Base-by-base conservation (phyloP, 2,113 vertebrate genomes). In the Saccopteryx leptura region DNA sequence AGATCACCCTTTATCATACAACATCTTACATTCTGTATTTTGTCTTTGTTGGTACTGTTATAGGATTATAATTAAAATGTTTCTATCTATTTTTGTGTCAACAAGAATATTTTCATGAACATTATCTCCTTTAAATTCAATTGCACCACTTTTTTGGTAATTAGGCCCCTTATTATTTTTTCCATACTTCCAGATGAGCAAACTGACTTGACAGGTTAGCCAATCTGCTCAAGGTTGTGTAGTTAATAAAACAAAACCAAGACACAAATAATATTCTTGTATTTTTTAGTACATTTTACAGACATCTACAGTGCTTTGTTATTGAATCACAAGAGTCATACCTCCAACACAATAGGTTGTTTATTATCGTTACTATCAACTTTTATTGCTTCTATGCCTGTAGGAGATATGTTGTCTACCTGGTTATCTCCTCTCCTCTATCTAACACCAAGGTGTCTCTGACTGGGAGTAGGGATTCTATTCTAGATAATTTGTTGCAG, bases 401-500 rank as follows among this genome's bases (percentile, higher is more conserved):
- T 4, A 15, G 31, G 23, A 78, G 9, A 39, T 11, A 10, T 10
- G 6, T 50, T 17, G 4, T 31, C 21, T 33, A 4, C 33, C 46
- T 66, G 82, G 9, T 23, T 26, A 1, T 24, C 28, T 56, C 33
- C 12, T 58, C 11, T 19, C 18, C 17, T 11, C 5, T 6, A 11
- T 28, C 31, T 50, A 39, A 12, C 66, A 23, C 11, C 50, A 23
- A 26, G 19, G 39, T 33, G 54, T 56, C 46, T 66, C 28, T 28
- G 26, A 1, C 1, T 13, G 17, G 28, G 13, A 21, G 0, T 9
- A 15, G 4, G 3, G 58, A 4, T 31, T 63, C n/a, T 61, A 1
- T 48, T 79, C 46, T 21, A 7, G 75, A 26, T 48, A 10, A n/a
- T 74, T 71, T 52, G 39, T 52, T 58, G 48, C 5, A 19, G 1